Evolutionary conservation across 2,797 vertebrate genomes (phyloP), one percentile per base, ranked within the genome.

Genomic region (Pseudotriccus pelzelni): DNA sequence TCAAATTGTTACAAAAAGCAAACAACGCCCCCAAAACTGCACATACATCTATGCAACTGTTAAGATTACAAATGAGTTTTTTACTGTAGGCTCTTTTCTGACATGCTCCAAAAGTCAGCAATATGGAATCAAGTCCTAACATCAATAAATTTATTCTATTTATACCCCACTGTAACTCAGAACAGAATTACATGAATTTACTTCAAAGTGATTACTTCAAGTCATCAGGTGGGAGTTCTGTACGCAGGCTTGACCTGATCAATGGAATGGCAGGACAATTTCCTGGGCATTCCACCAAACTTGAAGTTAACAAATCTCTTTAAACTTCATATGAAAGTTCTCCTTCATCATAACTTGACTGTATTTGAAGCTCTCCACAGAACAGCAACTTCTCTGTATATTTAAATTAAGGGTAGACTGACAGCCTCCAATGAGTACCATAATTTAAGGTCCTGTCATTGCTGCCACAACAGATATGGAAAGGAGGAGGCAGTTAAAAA

Each of bases 371-470:
- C n/a, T 88, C 67, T 59, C 49, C 58, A 60, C 37, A 63, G 41
- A 76, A 56, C 60, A 95, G 67, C n/a, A 82, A 34, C 32, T 82
- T 84, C 55, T 83, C 52, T 72, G 14, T 28, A 13, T 68, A 32
- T 83, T 68, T 67, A 83, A 95, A 91, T 64, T 34, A 72, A 84
- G 62, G 49, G 18, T 87, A 89, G 72, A 89, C 72, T 60, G 78
- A 58, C 68, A 92, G 60, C 37, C 43, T 91, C 72, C 68, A 77
- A 18, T 3, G 14, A 75, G 50, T 53, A 30, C 27, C 19, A 58
- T 68, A 87, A 92, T 68, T 93, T 55, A 77, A 85, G 36, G 30
- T 22, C 25, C 56, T 92, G 90, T 78, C 53, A 85, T 89, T 89
- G 27, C 53, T 94, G 56, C 68, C 60, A 72, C 58, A 79, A 41